Base-by-base conservation (phyloP, 2,888 invertebrate species). In the Acleris emargana region DNA sequence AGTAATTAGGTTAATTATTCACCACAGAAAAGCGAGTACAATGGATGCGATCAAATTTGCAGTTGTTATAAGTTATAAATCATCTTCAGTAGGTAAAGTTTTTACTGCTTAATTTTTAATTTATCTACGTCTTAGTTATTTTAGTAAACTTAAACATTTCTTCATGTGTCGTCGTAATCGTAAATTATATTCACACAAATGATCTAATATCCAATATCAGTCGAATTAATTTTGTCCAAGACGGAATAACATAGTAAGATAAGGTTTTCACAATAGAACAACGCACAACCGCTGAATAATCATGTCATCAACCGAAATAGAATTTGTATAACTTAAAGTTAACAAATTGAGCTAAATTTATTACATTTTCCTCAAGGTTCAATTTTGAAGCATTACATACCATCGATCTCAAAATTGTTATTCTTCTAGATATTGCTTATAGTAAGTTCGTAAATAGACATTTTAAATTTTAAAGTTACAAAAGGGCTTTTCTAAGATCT, bases 211-310 rank as follows among this genome's bases (percentile, higher is more conserved):
- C 75, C 74, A 79, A 82, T 79, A 77, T 85, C 83, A 84, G 82
- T 84, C 87, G 81, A 84, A 84, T 80, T 60, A 82, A 81, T 83
- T 82, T 87, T 82, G 83, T 81, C 80, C 79, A 81, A 84, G 87
- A 90, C 87, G 87, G 88, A 87, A 83, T 85, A 84, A 84, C 79
- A 79, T 80, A 82, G 81, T 78, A 78, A 73, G 63, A 74, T 77
- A 79, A 78, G 71, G 72, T 77, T 82, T 79, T 78, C 69, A 79
- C 78, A 83, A 78, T 80, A 80, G 75, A 84, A 81, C 73, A 86
- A 85, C 82, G 80, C 90, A 91, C 91, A 90, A 91, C 90, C 89
- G 77, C 80, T 80, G 79, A 76, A 76, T 72, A 83, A 80, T 78
- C 72, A 82, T 78, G 74, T 79, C 69, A 77, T 62, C 66, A 70